phyloP scores from a whole-genome alignment of 2,888 invertebrate genomes.

The Venusia cambrica region DNA sequence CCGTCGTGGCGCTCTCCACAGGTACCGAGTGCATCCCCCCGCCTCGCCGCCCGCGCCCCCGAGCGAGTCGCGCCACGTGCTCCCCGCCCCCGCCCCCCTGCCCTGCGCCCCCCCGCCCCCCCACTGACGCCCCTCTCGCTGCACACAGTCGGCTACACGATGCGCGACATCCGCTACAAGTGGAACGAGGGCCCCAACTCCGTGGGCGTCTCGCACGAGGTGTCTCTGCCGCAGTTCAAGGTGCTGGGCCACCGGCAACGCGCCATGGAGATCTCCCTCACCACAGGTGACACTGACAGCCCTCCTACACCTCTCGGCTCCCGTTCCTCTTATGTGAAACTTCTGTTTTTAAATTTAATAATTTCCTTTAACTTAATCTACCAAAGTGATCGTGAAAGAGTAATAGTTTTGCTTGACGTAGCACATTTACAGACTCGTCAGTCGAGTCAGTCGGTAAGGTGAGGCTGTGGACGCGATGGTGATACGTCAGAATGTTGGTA shows the following conservation, averaged over 20 bases:
- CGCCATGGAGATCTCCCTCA: conserved; percentile 95
- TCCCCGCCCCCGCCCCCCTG: conserved; percentile 14
- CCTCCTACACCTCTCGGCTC: too few species aligned
- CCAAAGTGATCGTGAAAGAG: too few species aligned
- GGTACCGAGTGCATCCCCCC: conserved; percentile 76
- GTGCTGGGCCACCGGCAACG: conserved; percentile 96
- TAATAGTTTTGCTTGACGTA: too few species aligned
- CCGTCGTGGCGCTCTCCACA: conserved; percentile 94
- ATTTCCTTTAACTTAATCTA: too few species aligned
- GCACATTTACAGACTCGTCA: too few species aligned
- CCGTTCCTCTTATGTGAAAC: too few species aligned
- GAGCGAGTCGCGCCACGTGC: conserved; percentile 32
- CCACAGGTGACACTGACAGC: too few species aligned
- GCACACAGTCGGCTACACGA: conserved; percentile 94
- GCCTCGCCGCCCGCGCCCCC: conserved; percentile 15
- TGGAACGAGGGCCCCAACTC: conserved; percentile 96
- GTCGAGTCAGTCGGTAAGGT: too few species aligned
- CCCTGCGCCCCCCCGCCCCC: conserved; percentile 8
- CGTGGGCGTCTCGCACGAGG: conserved; percentile 95
- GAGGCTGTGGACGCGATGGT: too few species aligned
- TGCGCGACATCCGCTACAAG: conserved; percentile 96
- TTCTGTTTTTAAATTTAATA: too few species aligned
- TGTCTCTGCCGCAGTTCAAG: conserved; percentile 97
- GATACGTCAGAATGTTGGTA: too few species aligned
- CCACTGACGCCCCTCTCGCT: conserved; percentile 28